Conservation (phyloP, 2,113 vertebrate species). For the Athene cunicularia region DNA sequence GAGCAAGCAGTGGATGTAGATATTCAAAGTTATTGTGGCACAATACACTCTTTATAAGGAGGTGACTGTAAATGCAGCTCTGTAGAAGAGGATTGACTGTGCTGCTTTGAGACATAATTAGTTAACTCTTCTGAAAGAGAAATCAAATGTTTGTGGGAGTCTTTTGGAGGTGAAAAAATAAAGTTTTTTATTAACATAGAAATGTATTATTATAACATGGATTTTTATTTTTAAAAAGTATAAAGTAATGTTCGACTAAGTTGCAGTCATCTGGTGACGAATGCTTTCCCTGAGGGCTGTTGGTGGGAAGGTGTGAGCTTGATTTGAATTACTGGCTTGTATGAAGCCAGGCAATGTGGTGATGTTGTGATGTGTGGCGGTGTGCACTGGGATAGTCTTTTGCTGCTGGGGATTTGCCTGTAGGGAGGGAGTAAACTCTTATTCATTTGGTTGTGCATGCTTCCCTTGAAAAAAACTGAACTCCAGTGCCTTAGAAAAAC, state of each 20-base stretch:
- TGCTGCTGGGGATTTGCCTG: neutral
- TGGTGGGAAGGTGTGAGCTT: neutral
- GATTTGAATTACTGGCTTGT: neutral
- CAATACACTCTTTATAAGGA: neutral
- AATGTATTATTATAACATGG: neutral
- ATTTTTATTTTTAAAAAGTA: neutral
- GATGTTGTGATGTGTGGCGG: neutral
- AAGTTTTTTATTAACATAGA: neutral
- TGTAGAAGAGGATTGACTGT: neutral
- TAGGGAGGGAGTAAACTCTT: neutral
- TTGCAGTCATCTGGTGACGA: neutral
- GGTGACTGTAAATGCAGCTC: neutral
- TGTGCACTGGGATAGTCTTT: neutral
- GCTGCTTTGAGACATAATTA: neutral
- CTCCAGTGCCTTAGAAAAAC: neutral
- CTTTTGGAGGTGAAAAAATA: neutral
- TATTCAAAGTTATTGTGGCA: neutral
- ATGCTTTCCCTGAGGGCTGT: neutral
- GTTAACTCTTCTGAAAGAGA: neutral
- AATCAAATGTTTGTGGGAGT: neutral
- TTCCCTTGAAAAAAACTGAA: neutral
- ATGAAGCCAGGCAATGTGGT: neutral
- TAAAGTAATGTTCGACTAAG: neutral
- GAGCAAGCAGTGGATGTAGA: neutral
- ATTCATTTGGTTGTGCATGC: neutral